phyloP scores from a whole-genome alignment of 1,140 invertebrate genomes.

The Drosophila tani region DNA sequence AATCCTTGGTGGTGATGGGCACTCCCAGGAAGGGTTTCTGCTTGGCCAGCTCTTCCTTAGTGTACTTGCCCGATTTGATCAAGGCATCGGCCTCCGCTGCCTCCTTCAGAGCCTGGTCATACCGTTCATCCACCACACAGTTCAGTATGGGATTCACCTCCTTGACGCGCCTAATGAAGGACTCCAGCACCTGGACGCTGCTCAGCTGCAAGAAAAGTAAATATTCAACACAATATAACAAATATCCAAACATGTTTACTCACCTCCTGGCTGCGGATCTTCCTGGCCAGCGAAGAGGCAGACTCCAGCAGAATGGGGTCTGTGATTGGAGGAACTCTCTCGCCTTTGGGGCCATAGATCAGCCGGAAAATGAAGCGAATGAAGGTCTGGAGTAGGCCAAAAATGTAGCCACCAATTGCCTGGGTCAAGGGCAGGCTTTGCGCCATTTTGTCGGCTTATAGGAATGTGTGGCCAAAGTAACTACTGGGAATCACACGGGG shows the following conservation, averaged over 20 bases:
- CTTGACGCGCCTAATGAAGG: constrained; percentile 92
- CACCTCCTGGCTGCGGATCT: constrained; percentile 93
- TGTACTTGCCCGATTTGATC: constrained; percentile 87
- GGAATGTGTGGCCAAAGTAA: constrained; percentile 28
- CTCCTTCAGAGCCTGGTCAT: constrained; percentile 90
- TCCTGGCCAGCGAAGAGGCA: constrained; percentile 89
- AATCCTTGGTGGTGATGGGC: constrained; percentile 94
- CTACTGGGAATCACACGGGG: constrained; percentile 19
- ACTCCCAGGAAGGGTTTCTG: constrained; percentile 93
- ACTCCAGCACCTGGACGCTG: constrained; percentile 90
- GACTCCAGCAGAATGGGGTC: constrained; percentile 91
- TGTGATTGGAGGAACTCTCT: constrained; percentile 89
- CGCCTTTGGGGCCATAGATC: constrained; percentile 87
- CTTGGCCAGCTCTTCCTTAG: constrained; percentile 87
- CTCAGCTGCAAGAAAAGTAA: constrained; percentile 87
- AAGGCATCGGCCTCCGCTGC: constrained; percentile 90
- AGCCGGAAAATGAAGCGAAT: constrained; percentile 87
- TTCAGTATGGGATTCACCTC: constrained; percentile 94
- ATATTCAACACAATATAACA: not conserved
- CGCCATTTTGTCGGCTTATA: constrained; percentile 31
- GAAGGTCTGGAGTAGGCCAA: constrained; percentile 54
- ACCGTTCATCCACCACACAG: constrained; percentile 92
- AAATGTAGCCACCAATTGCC: constrained; percentile 53
- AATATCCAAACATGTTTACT: constrained; percentile 59
- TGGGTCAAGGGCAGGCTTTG: constrained; percentile 18